Base-by-base conservation (phyloP, 2,888 invertebrate genomes). In the Teleogryllus oceanicus region DNA sequence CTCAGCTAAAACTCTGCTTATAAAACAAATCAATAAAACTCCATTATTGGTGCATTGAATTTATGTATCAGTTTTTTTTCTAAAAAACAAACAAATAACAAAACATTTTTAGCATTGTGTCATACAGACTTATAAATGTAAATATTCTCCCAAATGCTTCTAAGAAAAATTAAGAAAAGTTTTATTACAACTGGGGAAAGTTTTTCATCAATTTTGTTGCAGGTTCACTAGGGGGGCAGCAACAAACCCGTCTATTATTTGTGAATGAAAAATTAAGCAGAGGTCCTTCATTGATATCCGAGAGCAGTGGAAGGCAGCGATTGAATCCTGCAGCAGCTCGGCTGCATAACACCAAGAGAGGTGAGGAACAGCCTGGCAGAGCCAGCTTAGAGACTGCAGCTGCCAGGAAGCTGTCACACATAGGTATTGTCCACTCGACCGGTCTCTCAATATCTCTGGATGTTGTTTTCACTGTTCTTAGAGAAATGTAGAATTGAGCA, bases 231-330 rank as follows among this genome's bases (percentile, higher is more conserved):
- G 75, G 77, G 78, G 82, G 81, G 16, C 80, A 79, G 49, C 81
- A 81, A 49, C 81, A 80, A n/a, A 83, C 84, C 24, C 81, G 84
- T 20, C 83, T 84, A 50, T 82, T 84, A n/a, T 84, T 83, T 80
- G 83, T 85, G 4, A 85, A 84, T 81, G 84, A 85, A 78, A 85
- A 84, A 80, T 77, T 84, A 78, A 83, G 80, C 24, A 80, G 83
- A 79, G 82, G 84, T 11, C 84, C 82, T 11, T 83, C 83, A 8
- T 78, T 83, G 8, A 79, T 81, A 51, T 82, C 82, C 16, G 83
- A 83, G 78, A 80, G 79, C 62, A 82, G 82, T 51, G 75, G 79
- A 50, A 51, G 81, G 16, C 78, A 80, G 13, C 78, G 80, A 2
- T 51, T 75, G 4, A 81, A 80, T 49, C 81, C 82, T 51, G 80